phyloP scores from a whole-genome alignment of 2,797 vertebrate genomes.

The Syngnathus rostellatus region DNA sequence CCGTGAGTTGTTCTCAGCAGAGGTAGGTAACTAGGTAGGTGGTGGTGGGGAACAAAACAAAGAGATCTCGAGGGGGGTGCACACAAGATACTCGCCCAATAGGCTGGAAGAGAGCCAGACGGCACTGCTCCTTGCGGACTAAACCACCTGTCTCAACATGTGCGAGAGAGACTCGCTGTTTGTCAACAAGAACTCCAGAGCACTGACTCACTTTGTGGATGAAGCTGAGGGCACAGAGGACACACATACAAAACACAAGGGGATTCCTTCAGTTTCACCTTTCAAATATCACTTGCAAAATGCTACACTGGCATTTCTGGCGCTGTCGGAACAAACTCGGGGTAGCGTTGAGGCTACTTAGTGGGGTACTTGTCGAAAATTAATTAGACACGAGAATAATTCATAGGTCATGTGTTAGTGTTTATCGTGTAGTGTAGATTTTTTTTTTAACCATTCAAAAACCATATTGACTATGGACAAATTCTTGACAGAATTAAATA shows the following conservation, averaged over 20 bases:
- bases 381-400: background rate
- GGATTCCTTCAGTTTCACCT: slow-evolving; percentile 4
- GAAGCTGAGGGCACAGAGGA: slow-evolving; percentile 2
- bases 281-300: background rate
- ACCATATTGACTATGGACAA: too few species aligned
- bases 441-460: too few species aligned
- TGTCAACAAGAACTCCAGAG: background rate
- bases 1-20: background rate
- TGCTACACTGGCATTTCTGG: background rate
- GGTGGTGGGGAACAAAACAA: slow-evolving; percentile 3
- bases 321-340: background rate
- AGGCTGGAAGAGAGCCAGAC: slow-evolving; percentile 3
- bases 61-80: background rate
- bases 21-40: background rate
- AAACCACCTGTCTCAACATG: slow-evolving; percentile 7
- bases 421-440: background rate
- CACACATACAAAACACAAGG: slow-evolving; percentile 3
- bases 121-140: background rate
- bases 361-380: background rate
- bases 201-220: slow-evolving; percentile 2
- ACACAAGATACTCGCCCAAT: background rate
- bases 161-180: background rate
- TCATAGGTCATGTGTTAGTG: background rate
- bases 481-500: too few species aligned
- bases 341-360: background rate